Conservation (phyloP, 1,140 invertebrate species). For the Leguminivora glycinivorella region DNA sequence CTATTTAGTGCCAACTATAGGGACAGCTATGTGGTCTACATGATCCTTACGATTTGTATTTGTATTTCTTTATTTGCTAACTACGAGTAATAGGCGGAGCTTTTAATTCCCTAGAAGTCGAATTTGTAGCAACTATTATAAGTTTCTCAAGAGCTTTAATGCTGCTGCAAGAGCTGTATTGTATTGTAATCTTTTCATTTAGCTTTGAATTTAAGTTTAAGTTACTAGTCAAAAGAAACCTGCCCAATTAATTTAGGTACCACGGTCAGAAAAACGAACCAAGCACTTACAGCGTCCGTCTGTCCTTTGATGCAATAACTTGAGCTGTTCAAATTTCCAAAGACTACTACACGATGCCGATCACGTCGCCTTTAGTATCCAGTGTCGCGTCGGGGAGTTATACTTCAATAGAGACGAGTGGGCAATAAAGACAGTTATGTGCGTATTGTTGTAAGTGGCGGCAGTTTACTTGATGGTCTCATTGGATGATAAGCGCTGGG, state of each 20-base stretch:
- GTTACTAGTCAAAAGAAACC: neutral
- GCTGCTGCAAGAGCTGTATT: too few relatives aligned
- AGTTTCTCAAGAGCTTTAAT: too few relatives aligned
- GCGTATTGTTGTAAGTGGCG: neutral
- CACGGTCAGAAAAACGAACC: neutral
- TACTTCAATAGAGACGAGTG: conserved; percentile 33
- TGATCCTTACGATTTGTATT: too few relatives aligned
- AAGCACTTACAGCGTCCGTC: neutral
- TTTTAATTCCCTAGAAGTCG: too few relatives aligned
- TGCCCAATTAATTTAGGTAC: neutral
- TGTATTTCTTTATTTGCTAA: too few relatives aligned
- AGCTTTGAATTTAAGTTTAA: too few relatives aligned
- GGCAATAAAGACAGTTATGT: neutral
- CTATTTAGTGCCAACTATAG: too few relatives aligned
- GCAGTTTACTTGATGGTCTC: neutral
- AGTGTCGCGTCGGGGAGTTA: conserved; percentile 35
- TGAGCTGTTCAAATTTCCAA: conserved; percentile 12
- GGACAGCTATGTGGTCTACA: too few relatives aligned
- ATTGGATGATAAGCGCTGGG: too few relatives aligned
- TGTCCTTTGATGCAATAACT: conserved; percentile 16
- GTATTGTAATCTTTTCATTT: too few relatives aligned
- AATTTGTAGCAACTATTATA: too few relatives aligned
- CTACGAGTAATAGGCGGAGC: too few relatives aligned
- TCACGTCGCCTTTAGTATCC: conserved; percentile 37
- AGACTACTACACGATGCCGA: conserved; percentile 16